Conservation (phyloP, 1,140 invertebrate genomes). For the Halotydeus destructor region DNA sequence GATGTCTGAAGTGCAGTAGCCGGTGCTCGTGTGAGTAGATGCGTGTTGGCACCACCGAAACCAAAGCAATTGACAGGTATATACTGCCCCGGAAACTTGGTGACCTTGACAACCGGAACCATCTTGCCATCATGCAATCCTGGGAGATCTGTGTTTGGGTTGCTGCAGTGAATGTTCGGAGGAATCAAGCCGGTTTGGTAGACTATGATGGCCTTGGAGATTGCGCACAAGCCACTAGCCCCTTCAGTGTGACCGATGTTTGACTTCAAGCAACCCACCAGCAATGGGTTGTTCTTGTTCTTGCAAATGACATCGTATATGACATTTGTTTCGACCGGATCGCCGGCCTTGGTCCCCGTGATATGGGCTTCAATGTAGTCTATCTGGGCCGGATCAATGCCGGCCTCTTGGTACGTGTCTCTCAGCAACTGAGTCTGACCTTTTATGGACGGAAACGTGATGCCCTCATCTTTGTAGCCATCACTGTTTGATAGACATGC, state of each 20-base stretch:
- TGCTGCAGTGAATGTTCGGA: constrained; percentile 63
- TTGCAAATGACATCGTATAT: constrained; percentile 1
- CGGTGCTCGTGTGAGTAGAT: constrained; percentile 34
- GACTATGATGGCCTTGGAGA: constrained; percentile 66
- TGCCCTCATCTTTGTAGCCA: constrained; percentile 33
- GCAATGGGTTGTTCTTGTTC: constrained; percentile 39
- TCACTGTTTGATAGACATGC: constrained; percentile 35
- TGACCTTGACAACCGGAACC: constrained; percentile 30
- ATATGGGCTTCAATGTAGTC: constrained; percentile 28
- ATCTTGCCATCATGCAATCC: constrained; percentile 62
- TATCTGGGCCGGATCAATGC: constrained; percentile 22
- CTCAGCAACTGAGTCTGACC: constrained; percentile 22
- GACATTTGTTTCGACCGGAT: constrained; percentile 1
- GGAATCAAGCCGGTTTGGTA: constrained; percentile 72
- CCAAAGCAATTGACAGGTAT: constrained; percentile 46
- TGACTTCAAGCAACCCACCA: constrained; percentile 72
- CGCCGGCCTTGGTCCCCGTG: constrained; percentile 17
- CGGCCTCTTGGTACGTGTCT: constrained; percentile 22
- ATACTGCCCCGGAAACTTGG: constrained; percentile 22
- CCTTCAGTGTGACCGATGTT: constrained; percentile 82
- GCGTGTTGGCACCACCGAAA: constrained; percentile 13
- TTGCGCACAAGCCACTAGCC: constrained; percentile 55
- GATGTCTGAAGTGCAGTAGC: constrained; percentile 25
- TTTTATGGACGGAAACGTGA: constrained; percentile 18
- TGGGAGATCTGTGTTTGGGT: constrained; percentile 68